phyloP scores from a whole-genome alignment of 2,888 invertebrate species.

The Drosophila pseudotalamancana region DNA sequence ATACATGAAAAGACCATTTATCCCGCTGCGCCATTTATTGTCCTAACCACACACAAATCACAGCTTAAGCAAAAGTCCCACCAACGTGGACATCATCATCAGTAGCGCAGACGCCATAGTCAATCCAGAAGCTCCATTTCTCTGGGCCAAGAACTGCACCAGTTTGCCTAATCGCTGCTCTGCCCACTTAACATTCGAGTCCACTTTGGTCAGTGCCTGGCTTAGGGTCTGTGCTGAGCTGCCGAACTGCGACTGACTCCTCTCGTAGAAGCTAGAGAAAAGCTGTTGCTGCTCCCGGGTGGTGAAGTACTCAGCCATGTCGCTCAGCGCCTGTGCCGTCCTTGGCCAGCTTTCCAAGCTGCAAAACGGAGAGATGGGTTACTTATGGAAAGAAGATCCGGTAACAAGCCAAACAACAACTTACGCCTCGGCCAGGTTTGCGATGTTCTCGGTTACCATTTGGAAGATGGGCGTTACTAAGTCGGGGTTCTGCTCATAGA shows the following conservation, averaged over 20 bases:
- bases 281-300: slow-evolving; percentile 59
- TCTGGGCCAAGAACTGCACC: slow-evolving; percentile 51
- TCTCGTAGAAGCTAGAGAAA: slow-evolving; percentile 55
- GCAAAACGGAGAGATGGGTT: neutral
- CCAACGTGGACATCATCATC: slow-evolving; percentile 22
- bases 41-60: slow-evolving; percentile 25
- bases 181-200: slow-evolving; percentile 80
- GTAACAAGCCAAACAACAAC: slow-evolving; percentile 25
- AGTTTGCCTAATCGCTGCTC: slow-evolving; percentile 58
- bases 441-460: slow-evolving; percentile 56
- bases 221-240: slow-evolving; percentile 42
- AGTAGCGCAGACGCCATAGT: neutral
- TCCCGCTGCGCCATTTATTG: slow-evolving; percentile 63
- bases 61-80: slow-evolving; percentile 30
- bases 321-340: slow-evolving; percentile 64
- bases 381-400: neutral
- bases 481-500: slow-evolving; percentile 85
- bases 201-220: slow-evolving; percentile 65
- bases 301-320: slow-evolving; percentile 70
- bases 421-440: slow-evolving; percentile 61
- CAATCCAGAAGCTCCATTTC: slow-evolving; percentile 49
- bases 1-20: slow-evolving; percentile 72
- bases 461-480: slow-evolving; percentile 66
- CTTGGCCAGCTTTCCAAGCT: slow-evolving; percentile 69
- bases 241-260: slow-evolving; percentile 59